Base-by-base conservation (phyloP, 2,797 vertebrate species). In the Carcharodon carcharias region DNA sequence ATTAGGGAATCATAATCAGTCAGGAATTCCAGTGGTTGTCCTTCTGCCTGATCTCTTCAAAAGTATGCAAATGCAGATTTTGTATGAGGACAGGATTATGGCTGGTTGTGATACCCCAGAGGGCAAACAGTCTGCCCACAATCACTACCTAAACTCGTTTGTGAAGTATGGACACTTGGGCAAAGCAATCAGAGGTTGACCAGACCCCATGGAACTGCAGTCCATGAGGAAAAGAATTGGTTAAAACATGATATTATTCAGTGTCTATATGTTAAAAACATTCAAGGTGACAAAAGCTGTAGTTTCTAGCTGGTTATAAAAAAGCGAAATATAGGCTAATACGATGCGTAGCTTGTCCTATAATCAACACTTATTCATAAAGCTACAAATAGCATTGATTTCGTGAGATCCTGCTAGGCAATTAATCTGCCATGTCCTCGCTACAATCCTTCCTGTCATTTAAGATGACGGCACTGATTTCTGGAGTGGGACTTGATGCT, bases 301-400 rank as follows among this genome's bases (percentile, higher is more conserved):
- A 95, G 9, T 69, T 95, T 67, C n/a, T 67, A 71, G 40, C 23
- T 91, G 31, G 14, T 45, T 77, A 54, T 14, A 50, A 95, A 69
- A 69, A 12, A 45, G 1, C 54, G 45, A 69, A 67, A 95, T 50
- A 71, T 31, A 50, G 35, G 14, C 45, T 69, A 65, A 26, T 23
- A 63, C 67, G 91, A n/a, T 65, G 63, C 61, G 0, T 94, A 67
- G 63, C 91, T 65, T 94, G 61, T 67, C 63, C 16, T 26, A 28
- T 85, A 23, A 58, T 91, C 88, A 61, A 91, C 88, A 61, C 88
- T 85, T 85, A 91, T 95, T 67, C 63, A 95, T 50, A 69, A 94
- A 67, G 35, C 8, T 54, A 95, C 7, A 95, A 69, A 35, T 45
- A 71, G 61, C 65, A 67, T 71, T 69, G 65, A 95, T 95, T 95